Conservation (phyloP, 2,113 vertebrate species). For the Rousettus leschenaultii region DNA sequence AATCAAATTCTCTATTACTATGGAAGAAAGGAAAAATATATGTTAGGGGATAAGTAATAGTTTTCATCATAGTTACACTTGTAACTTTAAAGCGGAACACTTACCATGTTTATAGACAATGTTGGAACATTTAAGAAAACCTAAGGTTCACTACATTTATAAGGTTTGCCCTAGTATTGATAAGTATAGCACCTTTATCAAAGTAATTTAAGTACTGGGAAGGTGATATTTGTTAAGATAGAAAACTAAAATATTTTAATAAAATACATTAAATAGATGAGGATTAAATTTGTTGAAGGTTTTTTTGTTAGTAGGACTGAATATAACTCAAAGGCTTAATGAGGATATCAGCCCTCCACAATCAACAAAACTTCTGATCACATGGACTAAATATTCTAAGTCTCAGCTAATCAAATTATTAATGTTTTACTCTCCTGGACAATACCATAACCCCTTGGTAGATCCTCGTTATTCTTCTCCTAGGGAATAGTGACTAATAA, state of each 20-base stretch:
- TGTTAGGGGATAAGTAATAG: background rate
- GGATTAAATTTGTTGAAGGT: background rate
- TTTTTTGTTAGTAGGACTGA: background rate
- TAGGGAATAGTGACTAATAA: background rate
- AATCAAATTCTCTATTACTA: background rate
- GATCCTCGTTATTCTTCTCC: background rate
- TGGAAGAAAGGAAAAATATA: background rate
- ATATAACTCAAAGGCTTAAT: background rate
- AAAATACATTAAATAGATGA: background rate
- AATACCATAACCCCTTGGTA: background rate
- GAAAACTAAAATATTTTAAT: background rate
- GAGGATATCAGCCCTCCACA: background rate
- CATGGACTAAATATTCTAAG: background rate
- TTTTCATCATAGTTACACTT: background rate
- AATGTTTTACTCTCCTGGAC: background rate
- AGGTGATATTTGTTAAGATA: background rate
- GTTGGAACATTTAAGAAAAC: background rate
- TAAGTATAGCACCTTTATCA: background rate
- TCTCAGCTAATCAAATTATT: background rate
- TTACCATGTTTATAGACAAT: background rate
- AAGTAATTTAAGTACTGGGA: background rate
- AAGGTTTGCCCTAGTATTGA: background rate
- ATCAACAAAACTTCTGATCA: background rate
- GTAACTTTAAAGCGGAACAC: background rate
- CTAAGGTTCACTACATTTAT: background rate